Evolutionary conservation across 2,113 vertebrate species (phyloP).

Genomic region (Poecile atricapillus): DNA sequence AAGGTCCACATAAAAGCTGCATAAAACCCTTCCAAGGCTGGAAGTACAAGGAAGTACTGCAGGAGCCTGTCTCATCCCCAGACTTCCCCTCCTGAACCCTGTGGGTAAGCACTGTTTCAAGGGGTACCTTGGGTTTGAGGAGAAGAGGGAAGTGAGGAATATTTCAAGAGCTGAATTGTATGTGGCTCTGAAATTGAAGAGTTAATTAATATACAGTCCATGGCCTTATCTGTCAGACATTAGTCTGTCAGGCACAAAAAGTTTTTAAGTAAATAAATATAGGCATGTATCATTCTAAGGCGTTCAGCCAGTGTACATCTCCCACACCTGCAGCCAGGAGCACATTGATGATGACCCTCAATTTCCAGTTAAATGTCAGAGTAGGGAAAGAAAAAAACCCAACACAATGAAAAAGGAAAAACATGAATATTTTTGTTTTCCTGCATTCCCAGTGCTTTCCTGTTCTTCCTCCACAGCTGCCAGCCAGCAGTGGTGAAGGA

Average conservation of each 20-base stretch:
- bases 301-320: accelerated
- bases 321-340: neutral
- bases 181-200: neutral
- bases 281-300: neutral
- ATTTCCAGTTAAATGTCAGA: neutral
- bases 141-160: neutral
- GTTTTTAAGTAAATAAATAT: neutral
- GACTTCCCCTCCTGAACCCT: neutral
- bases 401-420: neutral
- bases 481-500: neutral
- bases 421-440: constrained; percentile 4
- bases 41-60: neutral
- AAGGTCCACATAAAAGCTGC: neutral
- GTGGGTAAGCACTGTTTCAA: neutral
- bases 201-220: neutral
- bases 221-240: neutral
- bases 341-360: neutral
- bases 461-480: constrained; percentile 32
- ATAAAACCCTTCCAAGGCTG: neutral
- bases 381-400: neutral
- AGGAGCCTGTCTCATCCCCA: neutral
- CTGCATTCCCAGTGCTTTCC: constrained; percentile 14
- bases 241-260: neutral
- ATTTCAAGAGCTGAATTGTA: neutral
- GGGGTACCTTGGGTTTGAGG: neutral